phyloP scores from a whole-genome alignment of 2,797 vertebrate species.

The Syngnathus rostellatus region DNA sequence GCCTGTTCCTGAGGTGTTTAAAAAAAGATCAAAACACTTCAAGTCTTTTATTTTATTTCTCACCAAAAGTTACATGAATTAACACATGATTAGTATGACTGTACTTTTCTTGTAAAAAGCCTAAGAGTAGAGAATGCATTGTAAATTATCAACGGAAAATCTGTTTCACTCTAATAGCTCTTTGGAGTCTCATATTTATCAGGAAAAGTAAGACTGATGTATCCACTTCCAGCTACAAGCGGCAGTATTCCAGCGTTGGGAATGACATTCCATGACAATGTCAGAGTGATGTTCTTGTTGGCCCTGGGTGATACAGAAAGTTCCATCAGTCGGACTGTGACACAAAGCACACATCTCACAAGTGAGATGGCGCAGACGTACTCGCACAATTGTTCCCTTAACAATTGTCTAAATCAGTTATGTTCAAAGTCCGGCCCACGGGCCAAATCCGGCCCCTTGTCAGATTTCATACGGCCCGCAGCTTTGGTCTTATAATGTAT shows the following conservation, averaged over 20 bases:
- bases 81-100: neutral
- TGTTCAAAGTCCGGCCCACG: no score
- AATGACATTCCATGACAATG: constrained; percentile 95
- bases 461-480: no score
- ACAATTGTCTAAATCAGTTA: no score
- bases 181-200: constrained; percentile 86
- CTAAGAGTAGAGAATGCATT: neutral
- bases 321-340: neutral
- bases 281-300: constrained; percentile 93
- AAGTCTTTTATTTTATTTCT: neutral
- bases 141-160: neutral
- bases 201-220: constrained; percentile 87
- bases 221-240: constrained; percentile 87
- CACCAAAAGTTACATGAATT: neutral
- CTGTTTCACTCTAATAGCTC: constrained; percentile 76
- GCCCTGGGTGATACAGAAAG: constrained; percentile 65
- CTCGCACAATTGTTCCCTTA: neutral
- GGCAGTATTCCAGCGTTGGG: constrained; percentile 96
- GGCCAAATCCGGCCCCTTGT: no score
- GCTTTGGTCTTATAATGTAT: no score
- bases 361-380: neutral
- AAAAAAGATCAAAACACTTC: neutral
- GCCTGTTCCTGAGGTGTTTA: neutral
- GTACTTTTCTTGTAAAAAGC: neutral
- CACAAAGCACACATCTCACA: neutral